phyloP scores from a whole-genome alignment of 2,113 vertebrate species.

The Dromas ardeola region DNA sequence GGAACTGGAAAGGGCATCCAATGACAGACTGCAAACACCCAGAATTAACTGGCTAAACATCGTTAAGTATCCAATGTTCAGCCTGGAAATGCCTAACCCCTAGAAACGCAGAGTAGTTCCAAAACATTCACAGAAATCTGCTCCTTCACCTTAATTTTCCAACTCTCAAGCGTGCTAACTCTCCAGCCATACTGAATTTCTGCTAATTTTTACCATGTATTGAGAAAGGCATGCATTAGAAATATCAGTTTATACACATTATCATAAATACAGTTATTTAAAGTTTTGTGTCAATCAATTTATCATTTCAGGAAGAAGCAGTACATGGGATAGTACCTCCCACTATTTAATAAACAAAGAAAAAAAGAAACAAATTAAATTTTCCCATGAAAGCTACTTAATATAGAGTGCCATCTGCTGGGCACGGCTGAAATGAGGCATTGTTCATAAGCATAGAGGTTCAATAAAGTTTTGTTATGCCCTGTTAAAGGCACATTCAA shows the following conservation, averaged over 20 bases:
- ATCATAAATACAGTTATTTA: neutral
- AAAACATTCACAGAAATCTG: neutral
- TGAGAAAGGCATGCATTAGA: neutral
- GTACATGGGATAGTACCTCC: neutral
- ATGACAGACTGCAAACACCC: neutral
- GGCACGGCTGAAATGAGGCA: neutral
- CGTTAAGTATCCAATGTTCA: neutral
- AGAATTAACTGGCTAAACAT: neutral
- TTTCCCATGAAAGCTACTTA: conserved; percentile 23
- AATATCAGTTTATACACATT: neutral
- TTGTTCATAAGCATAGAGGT: neutral
- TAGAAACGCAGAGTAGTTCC: neutral
- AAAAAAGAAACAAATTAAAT: neutral
- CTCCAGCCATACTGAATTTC: neutral
- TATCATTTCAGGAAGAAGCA: neutral
- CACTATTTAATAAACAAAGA: neutral
- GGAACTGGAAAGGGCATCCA: neutral
- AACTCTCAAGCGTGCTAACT: neutral
- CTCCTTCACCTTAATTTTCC: neutral
- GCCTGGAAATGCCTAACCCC: neutral
- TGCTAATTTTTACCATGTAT: neutral
- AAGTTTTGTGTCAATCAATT: neutral
- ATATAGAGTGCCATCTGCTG: conserved; percentile 69
- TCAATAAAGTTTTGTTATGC: conserved; percentile 47
- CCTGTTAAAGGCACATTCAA: neutral